Percentiles rank a stretch among this genome's conserved stretches.
These are phyloP conservation scores for Mesorhabditis belari DNA, from an alignment of 2,888 invertebrate species.

Conservation along the genomic window DNA sequence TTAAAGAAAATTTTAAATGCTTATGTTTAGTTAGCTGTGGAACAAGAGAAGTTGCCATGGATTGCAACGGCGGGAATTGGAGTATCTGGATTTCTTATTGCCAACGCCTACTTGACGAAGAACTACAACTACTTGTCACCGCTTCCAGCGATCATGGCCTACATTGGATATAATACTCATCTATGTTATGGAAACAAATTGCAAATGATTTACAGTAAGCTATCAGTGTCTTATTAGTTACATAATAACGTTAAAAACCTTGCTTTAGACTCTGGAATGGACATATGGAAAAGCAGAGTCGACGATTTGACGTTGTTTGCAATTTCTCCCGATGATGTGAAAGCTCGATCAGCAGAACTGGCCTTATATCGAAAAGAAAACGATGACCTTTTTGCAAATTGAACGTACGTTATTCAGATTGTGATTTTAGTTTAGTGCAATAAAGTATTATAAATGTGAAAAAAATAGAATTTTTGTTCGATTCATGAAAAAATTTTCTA, in stretches of 20 bases:
- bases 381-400: background rate
- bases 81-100: background rate
- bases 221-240: background rate
- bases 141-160: background rate
- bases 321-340: background rate
- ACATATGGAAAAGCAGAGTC: background rate
- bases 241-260: too few relatives aligned
- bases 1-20: background rate
- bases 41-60: background rate
- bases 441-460: too few relatives aligned
- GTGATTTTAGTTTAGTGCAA: background rate
- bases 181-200: background rate
- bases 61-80: background rate
- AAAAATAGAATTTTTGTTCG: too few relatives aligned
- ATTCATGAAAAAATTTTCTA: background rate
- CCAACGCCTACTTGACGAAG: background rate
- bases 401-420: background rate
- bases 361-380: background rate
- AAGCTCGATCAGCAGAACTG: background rate
- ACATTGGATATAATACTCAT: background rate
- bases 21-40: background rate
- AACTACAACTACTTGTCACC: background rate
- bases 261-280: background rate
- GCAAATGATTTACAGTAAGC: background rate
- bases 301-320: background rate